phyloP scores from a whole-genome alignment of 2,797 vertebrate genomes.

The Threskiornis aethiopicus region DNA sequence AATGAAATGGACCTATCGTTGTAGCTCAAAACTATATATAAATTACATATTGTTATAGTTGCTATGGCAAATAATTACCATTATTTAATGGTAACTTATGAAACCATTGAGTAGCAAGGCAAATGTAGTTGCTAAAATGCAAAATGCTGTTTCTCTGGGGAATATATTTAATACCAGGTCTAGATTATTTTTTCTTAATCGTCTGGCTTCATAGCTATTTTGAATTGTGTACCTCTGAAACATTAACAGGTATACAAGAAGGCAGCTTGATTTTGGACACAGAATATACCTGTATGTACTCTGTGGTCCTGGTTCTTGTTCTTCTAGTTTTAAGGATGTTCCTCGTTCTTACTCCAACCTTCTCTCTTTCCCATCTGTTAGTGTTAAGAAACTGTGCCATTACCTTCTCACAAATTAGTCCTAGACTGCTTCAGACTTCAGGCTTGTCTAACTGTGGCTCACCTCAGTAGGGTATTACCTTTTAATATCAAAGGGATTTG shows the following conservation, averaged over 20 bases:
- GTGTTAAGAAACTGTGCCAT: not conserved
- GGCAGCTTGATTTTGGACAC: not conserved
- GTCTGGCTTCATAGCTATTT: not conserved
- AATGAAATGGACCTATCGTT: not conserved
- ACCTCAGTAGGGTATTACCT: not conserved
- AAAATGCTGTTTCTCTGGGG: not conserved
- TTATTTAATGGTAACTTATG: conserved; percentile 31
- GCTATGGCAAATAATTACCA: conserved; percentile 55
- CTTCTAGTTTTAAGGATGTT: not conserved
- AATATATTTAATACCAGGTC: not conserved
- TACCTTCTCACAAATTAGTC: not conserved
- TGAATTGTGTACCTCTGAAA: not conserved
- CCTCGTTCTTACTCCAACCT: not conserved
- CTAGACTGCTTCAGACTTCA: not conserved
- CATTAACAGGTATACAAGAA: not conserved
- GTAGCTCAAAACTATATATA: not conserved
- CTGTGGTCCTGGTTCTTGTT: not conserved
- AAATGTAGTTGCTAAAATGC: not conserved
- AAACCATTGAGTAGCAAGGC: not conserved
- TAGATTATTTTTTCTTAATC: not conserved
- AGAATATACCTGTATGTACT: not conserved
- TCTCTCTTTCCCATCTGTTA: not conserved
- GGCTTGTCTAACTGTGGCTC: not conserved
- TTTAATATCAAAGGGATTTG: not conserved
- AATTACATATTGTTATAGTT: conserved; percentile 56